Percentiles rank a stretch among this genome's conserved stretches.
These are phyloP conservation scores for Nemotelus nigrinus DNA, from an alignment of 2,888 invertebrate genomes.

Conservation along the genomic window DNA sequence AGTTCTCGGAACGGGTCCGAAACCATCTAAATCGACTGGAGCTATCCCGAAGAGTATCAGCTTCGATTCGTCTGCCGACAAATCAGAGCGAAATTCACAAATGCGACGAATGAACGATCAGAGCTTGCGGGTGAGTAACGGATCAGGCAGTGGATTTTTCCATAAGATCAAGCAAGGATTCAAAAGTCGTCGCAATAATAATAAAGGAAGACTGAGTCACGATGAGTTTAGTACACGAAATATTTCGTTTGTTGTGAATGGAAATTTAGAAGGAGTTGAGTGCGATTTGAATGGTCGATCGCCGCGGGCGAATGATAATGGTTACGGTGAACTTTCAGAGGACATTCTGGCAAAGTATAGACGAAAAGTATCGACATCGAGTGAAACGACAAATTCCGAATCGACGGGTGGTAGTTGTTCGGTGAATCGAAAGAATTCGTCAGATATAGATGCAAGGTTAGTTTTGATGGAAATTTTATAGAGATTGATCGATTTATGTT, in stretches of 20 bases:
- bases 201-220: constrained; percentile 57
- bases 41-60: constrained; percentile 93
- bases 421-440: constrained; percentile 57
- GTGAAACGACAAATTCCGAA: constrained; percentile 66
- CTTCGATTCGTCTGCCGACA: constrained; percentile 89
- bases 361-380: constrained; percentile 70
- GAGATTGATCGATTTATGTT: constrained; percentile 14
- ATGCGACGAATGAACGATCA: constrained; percentile 64
- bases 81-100: constrained; percentile 68
- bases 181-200: constrained; percentile 70
- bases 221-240: constrained; percentile 55
- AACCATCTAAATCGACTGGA: constrained; percentile 74
- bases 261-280: constrained; percentile 47
- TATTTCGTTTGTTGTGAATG: constrained; percentile 58
- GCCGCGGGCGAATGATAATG: constrained; percentile 39
- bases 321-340: constrained; percentile 78
- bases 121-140: constrained; percentile 64
- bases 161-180: constrained; percentile 77
- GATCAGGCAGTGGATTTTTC: constrained; percentile 77
- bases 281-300: constrained; percentile 43
- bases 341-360: constrained; percentile 96
- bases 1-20: constrained; percentile 53
- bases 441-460: constrained; percentile 64
- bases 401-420: constrained; percentile 61
- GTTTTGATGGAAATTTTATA: constrained; percentile 49